phyloP scores from a whole-genome alignment of 2,113 vertebrate genomes.

The Epinephelus cyanopodus region DNA sequence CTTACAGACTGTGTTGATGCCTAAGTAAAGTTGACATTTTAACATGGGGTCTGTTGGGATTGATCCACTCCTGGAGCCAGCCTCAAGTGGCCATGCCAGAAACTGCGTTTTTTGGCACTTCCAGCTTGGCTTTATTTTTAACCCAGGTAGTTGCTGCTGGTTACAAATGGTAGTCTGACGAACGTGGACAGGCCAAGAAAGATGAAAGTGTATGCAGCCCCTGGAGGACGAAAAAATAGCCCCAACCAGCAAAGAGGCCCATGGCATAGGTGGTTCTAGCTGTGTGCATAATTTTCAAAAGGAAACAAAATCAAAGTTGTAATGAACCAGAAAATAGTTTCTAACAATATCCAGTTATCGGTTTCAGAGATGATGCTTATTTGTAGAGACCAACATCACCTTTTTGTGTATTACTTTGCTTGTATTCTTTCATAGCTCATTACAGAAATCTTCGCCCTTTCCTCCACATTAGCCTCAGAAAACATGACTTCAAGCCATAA shows the following conservation, averaged over 20 bases:
- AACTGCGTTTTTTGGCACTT: too few relatives aligned
- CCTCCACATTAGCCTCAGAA: constrained; percentile 9
- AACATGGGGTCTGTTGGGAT: too few relatives aligned
- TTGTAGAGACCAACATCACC: neutral
- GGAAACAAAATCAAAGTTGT: neutral
- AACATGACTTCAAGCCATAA: constrained; percentile 16
- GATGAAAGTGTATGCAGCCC: too few relatives aligned
- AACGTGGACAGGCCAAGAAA: too few relatives aligned
- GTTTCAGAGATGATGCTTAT: neutral
- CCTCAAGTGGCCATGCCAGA: too few relatives aligned
- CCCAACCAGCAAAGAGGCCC: neutral
- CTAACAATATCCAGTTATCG: neutral
- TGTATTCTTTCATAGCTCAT: neutral
- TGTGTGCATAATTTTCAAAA: neutral
- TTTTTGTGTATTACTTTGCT: neutral
- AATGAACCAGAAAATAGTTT: neutral
- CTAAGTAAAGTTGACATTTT: too few relatives aligned
- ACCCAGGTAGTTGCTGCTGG: too few relatives aligned
- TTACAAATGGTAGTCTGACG: too few relatives aligned
- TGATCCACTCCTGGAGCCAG: too few relatives aligned
- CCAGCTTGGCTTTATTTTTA: too few relatives aligned
- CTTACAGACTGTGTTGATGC: too few relatives aligned
- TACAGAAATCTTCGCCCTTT: neutral
- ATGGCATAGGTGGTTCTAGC: neutral
- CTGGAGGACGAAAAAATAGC: too few relatives aligned